These are phyloP conservation scores for Argynnis bischoffii DNA, from an alignment of 2,888 invertebrate genomes.

Conservation along the genomic window DNA sequence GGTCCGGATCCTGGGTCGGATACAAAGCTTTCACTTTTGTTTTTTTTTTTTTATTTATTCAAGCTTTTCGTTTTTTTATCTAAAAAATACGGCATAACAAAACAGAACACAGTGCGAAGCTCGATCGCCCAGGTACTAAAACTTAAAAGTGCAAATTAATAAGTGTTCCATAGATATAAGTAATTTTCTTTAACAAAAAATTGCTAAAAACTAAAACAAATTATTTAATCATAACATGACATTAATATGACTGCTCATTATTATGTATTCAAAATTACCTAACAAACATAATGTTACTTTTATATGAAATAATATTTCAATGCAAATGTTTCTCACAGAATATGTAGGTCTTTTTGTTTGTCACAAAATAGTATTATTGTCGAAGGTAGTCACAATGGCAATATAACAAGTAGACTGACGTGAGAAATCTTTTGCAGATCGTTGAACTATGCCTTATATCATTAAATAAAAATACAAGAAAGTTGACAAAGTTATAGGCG, in stretches of 20 bases:
- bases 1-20: too few species aligned
- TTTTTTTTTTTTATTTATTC: too few species aligned
- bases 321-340: conserved; percentile 22
- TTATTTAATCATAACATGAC: conserved; percentile 15
- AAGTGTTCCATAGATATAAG: background rate
- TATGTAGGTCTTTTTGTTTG: conserved; percentile 17
- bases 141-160: too few species aligned
- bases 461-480: background rate
- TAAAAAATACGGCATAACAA: too few species aligned
- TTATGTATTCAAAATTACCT: conserved; percentile 25
- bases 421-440: conserved; percentile 29
- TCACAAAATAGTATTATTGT: conserved; percentile 12
- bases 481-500: background rate
- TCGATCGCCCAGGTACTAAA: too few species aligned
- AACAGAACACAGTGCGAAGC: too few species aligned
- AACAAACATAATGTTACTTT: conserved; percentile 22
- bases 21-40: too few species aligned
- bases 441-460: conserved; percentile 21
- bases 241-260: conserved; percentile 18
- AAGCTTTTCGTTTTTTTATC: too few species aligned
- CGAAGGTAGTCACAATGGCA: background rate
- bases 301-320: conserved; percentile 14
- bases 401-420: conserved; percentile 12
- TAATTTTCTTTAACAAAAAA: background rate
- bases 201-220: background rate